phyloP scores from a whole-genome alignment of 23 tunicate genomes.

The Ciona savignyi region DNA sequence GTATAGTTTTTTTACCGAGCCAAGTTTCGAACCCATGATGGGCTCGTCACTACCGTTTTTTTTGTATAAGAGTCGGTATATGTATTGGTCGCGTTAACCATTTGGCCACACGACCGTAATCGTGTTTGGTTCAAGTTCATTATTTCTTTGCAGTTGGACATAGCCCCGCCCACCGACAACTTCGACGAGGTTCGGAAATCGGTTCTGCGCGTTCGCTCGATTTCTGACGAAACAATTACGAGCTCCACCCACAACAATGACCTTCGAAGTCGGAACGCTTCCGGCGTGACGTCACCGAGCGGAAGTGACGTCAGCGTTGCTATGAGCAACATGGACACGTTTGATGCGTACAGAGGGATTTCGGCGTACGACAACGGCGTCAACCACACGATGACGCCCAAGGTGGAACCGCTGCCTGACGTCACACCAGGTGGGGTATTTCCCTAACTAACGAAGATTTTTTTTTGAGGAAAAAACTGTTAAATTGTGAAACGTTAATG shows the following conservation, averaged over 20 bases:
- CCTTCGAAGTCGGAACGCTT: neutral
- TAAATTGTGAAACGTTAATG: no score
- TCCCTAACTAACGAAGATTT: no score
- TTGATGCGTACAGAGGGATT: neutral
- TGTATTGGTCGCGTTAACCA: no score
- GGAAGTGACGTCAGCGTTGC: conserved; percentile 10
- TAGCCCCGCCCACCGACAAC: neutral
- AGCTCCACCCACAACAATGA: neutral
- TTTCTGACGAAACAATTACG: neutral
- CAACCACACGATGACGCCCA: neutral
- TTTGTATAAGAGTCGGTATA: no score
- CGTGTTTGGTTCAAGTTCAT: no score
- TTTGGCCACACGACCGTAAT: no score
- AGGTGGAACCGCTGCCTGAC: neutral
- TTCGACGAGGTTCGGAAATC: neutral
- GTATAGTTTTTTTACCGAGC: no score
- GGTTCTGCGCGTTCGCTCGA: neutral
- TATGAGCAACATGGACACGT: neutral
- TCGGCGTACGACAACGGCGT: neutral
- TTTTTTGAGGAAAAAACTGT: no score
- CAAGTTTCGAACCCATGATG: no score
- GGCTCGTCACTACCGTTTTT: no score
- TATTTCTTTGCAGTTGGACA: neutral
- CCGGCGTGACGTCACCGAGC: conserved; percentile 2
- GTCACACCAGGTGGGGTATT: neutral